Conservation (phyloP, 2,888 invertebrate genomes). For the Sinhomidia bicolor region DNA sequence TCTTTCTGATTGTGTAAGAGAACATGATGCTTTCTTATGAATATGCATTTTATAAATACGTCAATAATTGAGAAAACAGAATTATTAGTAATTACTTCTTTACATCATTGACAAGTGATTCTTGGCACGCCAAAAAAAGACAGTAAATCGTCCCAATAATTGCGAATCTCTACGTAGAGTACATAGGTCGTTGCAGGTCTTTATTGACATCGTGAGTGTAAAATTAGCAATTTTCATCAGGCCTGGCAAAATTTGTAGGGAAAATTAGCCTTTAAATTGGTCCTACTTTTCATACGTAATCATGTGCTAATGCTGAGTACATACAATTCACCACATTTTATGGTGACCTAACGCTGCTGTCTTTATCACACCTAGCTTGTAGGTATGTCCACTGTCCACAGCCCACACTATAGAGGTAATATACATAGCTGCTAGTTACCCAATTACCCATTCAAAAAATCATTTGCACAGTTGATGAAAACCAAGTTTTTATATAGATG, state of each 20-base stretch:
- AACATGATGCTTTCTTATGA: too few relatives aligned
- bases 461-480: background rate
- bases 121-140: background rate
- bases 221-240: conserved; percentile 60
- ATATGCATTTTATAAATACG: too few relatives aligned
- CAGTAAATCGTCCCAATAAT: background rate
- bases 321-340: conserved; percentile 7
- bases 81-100: background rate
- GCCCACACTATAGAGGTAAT: too few relatives aligned
- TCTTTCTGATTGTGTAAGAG: too few relatives aligned
- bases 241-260: conserved; percentile 36
- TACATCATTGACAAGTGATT: background rate
- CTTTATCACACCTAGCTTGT: conserved; percentile 9
- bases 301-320: conserved; percentile 34
- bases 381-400: too few relatives aligned
- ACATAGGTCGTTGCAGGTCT: conserved; percentile 21
- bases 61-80: background rate
- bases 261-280: conserved; percentile 67
- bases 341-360: background rate
- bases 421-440: too few relatives aligned
- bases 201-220: conserved; percentile 65
- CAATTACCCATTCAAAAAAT: too few relatives aligned
- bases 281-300: conserved; percentile 57
- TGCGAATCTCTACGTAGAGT: conserved; percentile 18
- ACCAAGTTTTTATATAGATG: background rate